Evolutionary conservation across 2,888 invertebrate species (phyloP).

Genomic region (Syrista parreyssii): DNA sequence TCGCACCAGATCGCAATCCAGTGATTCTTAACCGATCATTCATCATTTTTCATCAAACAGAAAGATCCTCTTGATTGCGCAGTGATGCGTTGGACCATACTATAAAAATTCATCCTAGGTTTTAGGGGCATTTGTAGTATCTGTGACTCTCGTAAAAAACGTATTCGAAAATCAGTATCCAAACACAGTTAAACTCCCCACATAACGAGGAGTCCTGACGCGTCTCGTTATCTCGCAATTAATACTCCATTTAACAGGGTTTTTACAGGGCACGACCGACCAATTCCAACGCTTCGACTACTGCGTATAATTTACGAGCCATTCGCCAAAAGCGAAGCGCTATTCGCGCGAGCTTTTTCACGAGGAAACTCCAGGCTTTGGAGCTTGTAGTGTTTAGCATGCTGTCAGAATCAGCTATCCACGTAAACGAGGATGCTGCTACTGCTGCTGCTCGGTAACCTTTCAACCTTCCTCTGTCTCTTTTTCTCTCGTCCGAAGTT

Average conservation of each 20-base stretch:
- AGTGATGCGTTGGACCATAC: neutral
- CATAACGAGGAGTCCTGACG: neutral
- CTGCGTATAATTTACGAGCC: neutral
- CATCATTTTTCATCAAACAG: neutral
- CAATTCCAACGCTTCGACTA: neutral
- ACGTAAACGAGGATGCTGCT: neutral
- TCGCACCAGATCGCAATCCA: neutral
- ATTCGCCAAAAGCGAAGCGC: neutral
- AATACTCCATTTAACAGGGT: neutral
- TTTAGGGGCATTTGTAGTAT: neutral
- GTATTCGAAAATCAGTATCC: neutral
- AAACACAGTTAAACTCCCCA: neutral
- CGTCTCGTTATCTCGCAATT: neutral
- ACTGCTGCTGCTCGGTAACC: neutral
- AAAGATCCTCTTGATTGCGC: neutral
- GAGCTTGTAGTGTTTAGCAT: neutral
- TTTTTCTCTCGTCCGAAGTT: neutral
- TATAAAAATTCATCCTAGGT: neutral
- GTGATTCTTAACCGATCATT: neutral
- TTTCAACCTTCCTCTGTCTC: neutral
- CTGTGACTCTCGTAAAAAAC: neutral
- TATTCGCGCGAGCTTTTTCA: constrained; percentile 13
- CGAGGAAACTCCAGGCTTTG: neutral
- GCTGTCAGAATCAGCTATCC: neutral
- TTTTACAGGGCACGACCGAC: neutral